A percentile compares a stretch with the other conserved stretches of the same genome.
phyloP scores from a whole-genome alignment of 92 coral and sea anemone species.

The Chrysogorgia sp. region DNA sequence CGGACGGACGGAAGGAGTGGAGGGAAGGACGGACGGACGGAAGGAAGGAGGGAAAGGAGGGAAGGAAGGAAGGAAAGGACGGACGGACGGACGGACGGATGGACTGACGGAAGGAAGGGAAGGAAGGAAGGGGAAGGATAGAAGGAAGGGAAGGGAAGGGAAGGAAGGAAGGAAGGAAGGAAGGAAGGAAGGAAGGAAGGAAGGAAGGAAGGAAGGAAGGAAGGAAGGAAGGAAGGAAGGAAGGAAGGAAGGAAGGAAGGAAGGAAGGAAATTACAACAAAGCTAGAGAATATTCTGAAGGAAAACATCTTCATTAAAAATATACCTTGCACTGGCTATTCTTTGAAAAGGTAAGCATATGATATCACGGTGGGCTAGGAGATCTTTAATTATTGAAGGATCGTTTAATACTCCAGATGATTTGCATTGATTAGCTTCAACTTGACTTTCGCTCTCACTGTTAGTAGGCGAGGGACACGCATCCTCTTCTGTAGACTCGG shows the following conservation, averaged over 20 bases:
- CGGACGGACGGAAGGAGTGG: no score
- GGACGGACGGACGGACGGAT: no score
- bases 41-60: no score
- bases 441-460: not conserved
- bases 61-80: no score
- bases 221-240: not conserved
- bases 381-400: slow-evolving; percentile 73
- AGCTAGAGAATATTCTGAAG: not conserved
- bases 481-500: not conserved
- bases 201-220: not conserved
- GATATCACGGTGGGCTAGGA: slow-evolving; percentile 75
- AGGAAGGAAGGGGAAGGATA: no score
- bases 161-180: no score
- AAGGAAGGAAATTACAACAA: not conserved
- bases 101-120: no score
- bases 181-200: no score
- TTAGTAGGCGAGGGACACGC: not conserved
- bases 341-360: slow-evolving; percentile 79
- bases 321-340: slow-evolving; percentile 79
- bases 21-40: no score
- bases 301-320: not conserved
- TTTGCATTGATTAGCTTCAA: not conserved
- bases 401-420: slow-evolving; percentile 52
- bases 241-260: not conserved
- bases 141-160: no score